phyloP scores from a whole-genome alignment of 2,888 invertebrate species.

The Rhamnusium bicolor region DNA sequence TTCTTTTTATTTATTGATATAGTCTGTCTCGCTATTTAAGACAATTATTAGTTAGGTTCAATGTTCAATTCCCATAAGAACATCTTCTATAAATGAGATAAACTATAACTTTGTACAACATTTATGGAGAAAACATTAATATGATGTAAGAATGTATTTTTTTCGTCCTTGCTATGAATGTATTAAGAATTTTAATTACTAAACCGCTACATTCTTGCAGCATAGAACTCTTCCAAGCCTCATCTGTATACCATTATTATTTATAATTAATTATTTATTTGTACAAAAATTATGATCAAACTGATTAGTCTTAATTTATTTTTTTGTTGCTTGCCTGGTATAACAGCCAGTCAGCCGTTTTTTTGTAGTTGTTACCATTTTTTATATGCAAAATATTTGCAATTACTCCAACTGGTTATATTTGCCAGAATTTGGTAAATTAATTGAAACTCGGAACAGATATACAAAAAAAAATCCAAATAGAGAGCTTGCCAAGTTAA shows the following conservation, averaged over 20 bases:
- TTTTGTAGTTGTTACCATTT: conserved; percentile 65
- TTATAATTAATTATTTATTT: conserved; percentile 43
- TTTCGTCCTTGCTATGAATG: background rate
- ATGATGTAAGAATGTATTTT: conserved; percentile 5
- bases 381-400: conserved; percentile 40
- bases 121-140: background rate
- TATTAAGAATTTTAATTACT: background rate
- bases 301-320: conserved; percentile 61
- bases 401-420: conserved; percentile 26
- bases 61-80: background rate
- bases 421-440: background rate
- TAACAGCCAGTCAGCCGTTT: conserved; percentile 67
- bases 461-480: conserved; percentile 10
- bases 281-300: conserved; percentile 57
- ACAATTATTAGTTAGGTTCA: background rate
- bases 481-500: background rate
- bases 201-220: background rate
- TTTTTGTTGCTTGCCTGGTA: conserved; percentile 68
- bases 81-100: background rate
- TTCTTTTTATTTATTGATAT: conserved; percentile 36
- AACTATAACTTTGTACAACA: background rate
- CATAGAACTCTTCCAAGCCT: background rate
- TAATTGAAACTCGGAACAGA: background rate
- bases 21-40: background rate
- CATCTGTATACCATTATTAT: conserved; percentile 36